Conservation (phyloP, 2,113 vertebrate genomes). For the Spilogale gracilis region DNA sequence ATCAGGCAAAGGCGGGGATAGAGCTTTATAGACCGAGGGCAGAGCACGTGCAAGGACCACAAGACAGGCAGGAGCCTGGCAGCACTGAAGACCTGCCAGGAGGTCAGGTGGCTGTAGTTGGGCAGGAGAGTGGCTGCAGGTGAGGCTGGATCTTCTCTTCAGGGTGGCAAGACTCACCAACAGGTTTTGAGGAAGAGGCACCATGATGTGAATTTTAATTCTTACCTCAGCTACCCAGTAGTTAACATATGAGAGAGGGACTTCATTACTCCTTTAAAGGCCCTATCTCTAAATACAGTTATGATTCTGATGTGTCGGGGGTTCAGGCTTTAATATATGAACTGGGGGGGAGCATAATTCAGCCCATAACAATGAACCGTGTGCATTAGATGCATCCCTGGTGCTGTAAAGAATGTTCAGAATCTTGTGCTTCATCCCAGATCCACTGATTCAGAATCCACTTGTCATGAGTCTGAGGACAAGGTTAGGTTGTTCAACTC, state of each 20-base stretch:
- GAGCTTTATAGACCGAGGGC: neutral
- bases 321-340: neutral
- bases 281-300: neutral
- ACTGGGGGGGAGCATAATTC: neutral
- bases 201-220: neutral
- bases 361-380: neutral
- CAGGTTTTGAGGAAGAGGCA: conserved; percentile 12
- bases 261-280: neutral
- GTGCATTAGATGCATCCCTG: neutral
- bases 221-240: neutral
- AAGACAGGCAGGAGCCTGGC: neutral
- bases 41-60: neutral
- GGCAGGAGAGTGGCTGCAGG: neutral
- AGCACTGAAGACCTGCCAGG: neutral
- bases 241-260: neutral
- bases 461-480: neutral
- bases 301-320: neutral
- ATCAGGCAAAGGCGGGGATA: neutral
- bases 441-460: neutral
- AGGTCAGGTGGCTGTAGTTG: neutral
- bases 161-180: neutral
- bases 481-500: neutral
- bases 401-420: neutral
- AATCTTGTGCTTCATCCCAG: neutral
- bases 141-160: neutral